Percentiles rank a stretch among this genome's conserved stretches.
phyloP scores from a whole-genome alignment of 2,113 vertebrate species.

The Centropristis striata region DNA sequence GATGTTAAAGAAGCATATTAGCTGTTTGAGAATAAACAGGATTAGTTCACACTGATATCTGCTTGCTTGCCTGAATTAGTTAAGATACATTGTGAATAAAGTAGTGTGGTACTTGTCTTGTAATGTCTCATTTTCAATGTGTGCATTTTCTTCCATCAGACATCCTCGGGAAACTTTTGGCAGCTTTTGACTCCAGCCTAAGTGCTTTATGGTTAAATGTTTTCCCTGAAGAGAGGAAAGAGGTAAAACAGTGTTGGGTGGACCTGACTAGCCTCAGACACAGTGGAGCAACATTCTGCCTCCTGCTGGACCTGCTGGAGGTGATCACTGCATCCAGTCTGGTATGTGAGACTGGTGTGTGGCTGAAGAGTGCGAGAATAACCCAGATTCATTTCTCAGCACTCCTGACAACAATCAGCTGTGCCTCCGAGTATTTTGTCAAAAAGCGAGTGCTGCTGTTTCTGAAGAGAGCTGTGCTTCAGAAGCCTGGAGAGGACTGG shows the following conservation, averaged over 20 bases:
- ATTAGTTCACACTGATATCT: too few species aligned
- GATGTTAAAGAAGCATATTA: too few species aligned
- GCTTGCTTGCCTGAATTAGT: too few species aligned
- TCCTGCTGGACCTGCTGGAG: slow-evolving; percentile 90
- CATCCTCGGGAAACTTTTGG: slow-evolving; percentile 82
- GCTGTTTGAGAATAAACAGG: too few species aligned
- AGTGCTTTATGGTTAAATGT: slow-evolving; percentile 80
- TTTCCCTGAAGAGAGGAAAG: slow-evolving; percentile 66
- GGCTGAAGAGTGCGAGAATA: slow-evolving; percentile 83
- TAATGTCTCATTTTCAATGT: neutral
- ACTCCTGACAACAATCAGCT: slow-evolving; percentile 75
- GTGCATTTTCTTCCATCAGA: slow-evolving; percentile 76
- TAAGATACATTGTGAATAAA: too few species aligned
- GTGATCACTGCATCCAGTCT: slow-evolving; percentile 83
- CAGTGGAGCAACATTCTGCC: slow-evolving; percentile 70
- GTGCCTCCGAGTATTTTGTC: slow-evolving; percentile 82
- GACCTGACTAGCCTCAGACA: slow-evolving; percentile 30
- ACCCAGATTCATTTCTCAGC: slow-evolving; percentile 77
- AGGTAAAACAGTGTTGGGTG: neutral
- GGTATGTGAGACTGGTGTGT: slow-evolving; percentile 48
- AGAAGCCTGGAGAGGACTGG: slow-evolving; percentile 88
- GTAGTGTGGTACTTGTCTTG: too few species aligned
- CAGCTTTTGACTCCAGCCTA: slow-evolving; percentile 83
- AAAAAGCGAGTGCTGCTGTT: slow-evolving; percentile 88
- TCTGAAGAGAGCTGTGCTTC: slow-evolving; percentile 89